Percentiles rank a stretch among this genome's conserved stretches.
These are phyloP conservation scores for Eustalomyia histrio DNA, from an alignment of 2,888 invertebrate species.

Conservation along the genomic window DNA sequence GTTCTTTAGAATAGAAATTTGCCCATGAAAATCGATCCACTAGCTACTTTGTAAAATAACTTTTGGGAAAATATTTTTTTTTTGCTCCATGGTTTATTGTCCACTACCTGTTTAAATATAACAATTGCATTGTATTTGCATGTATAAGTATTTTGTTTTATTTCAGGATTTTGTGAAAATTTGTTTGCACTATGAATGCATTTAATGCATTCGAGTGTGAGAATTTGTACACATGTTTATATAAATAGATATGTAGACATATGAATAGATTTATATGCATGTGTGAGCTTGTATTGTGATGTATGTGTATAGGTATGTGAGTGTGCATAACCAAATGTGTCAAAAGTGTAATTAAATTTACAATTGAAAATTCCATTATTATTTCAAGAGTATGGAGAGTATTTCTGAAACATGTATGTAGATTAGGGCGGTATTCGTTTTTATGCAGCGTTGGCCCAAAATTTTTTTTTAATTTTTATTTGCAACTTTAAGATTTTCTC, in stretches of 20 bases:
- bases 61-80: too few relatives aligned
- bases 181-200: conserved; percentile 20
- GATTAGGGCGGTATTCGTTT: neutral
- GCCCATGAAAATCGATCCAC: too few relatives aligned
- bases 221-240: conserved; percentile 52
- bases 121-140: neutral
- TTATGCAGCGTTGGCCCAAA: too few relatives aligned
- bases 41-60: too few relatives aligned
- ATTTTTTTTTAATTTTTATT: too few relatives aligned
- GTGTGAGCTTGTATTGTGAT: conserved; percentile 9
- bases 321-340: conserved; percentile 56
- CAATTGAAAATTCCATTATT: conserved; percentile 60
- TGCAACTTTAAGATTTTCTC: too few relatives aligned
- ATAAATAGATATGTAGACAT: neutral
- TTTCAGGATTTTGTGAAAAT: conserved; percentile 21
- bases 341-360: conserved; percentile 63
- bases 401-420: conserved; percentile 30
- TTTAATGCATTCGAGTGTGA: conserved; percentile 47
- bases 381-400: conserved; percentile 41
- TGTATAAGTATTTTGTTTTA: neutral
- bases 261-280: neutral
- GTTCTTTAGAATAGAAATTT: too few relatives aligned
- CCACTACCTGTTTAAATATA: neutral
- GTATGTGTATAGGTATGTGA: neutral
- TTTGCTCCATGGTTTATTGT: neutral